Base-by-base conservation (phyloP, 2,888 invertebrate genomes). In the Sinodicranocentrus sp. region DNA sequence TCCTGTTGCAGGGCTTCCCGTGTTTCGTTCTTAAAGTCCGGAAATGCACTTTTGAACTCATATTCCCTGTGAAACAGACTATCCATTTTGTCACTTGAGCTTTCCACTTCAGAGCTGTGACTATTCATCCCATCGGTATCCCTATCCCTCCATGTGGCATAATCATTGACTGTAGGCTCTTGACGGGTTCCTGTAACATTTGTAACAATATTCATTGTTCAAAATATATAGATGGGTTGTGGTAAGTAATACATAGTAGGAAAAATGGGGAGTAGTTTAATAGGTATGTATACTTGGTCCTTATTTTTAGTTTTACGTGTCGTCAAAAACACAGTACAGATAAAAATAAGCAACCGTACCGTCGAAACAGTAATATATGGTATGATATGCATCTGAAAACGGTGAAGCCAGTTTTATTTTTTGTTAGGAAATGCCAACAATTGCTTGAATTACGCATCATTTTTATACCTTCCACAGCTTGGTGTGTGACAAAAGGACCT, bases 1-100 rank as follows among this genome's bases (percentile, higher is more conserved):
- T 95, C 95, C 83, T 94, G 93, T 85, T 94, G 93, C 39, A 95
- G 91, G 0, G 94, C 94, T 90, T 95, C 95, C 90, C 94, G 92
- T 1, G 94, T 94, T 89, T 94, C 93, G 90, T 94, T 94, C 90
- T 92, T 92, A 86, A 54, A 52, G 68, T 83, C 84, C 84, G 61
- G 84, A 67, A 54, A 63, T 71, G 19, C 76, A 78, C 82, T 83
- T 63, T 83, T 86, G 67, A 84, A 83, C 71, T 73, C 84, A 23
- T 83, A 82, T 57, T 82, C 77, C 17, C 63, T 83, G 33, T 57
- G 82, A 33, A 72, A 26, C 13, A 72, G 25, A 5, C 63, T 13
- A 25, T 79, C 79, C 25, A 25, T 63, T 52, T 83, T 77, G 67
- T 77, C 67, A 67, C 72, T 83, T 39, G 63, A 59, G 54, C 57